Evolutionary conservation across 2,888 invertebrate species (phyloP), one percentile per base, ranked within the genome.

Genomic region (Glaucopsyche alexis): DNA sequence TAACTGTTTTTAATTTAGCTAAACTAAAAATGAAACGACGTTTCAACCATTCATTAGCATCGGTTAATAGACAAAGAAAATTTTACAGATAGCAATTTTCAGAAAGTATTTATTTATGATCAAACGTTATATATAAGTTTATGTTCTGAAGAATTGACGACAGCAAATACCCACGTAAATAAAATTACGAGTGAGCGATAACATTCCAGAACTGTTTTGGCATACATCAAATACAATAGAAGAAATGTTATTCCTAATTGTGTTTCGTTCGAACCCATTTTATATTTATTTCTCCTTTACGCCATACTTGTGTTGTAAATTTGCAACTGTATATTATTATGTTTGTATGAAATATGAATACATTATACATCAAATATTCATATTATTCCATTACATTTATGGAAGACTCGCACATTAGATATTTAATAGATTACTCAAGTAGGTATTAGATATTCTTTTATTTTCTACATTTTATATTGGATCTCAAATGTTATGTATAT

Each of bases 141-240:
- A 29, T 29, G 60, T 60, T 60, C 60, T 60, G 29, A 5, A 16
- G 19, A 29, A 60, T 60, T 29, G 29, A 29, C 13, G 13, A 60
- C 13, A 13, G 19, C 13, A 60, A 60, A 60, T 13, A 29, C 60
- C 29, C 60, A 9, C 55, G 60, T 29, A 29, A 60, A 60, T 60
- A 60, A 60, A 60, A 29, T 60, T 60, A 60, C 60, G 13, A 60
- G 29, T 29, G 60, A 60, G 60, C 29, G 60, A 60, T 60, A 60
- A 29, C 29, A 60, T 60, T 60, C 60, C 60, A 60, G 60, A 60
- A 60, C 29, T 13, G 60, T 60, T 60, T 29, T 29, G 60, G 29
- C 29, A 60, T 60, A 60, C 60, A 60, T 60, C 60, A 29, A 60
- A 60, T 11, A 19, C 29, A 60, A 60, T 60, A 9, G 60, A 60